These are phyloP conservation scores for Tupaia tana DNA, from an alignment of 2,113 vertebrate species.

Conservation along the genomic window DNA sequence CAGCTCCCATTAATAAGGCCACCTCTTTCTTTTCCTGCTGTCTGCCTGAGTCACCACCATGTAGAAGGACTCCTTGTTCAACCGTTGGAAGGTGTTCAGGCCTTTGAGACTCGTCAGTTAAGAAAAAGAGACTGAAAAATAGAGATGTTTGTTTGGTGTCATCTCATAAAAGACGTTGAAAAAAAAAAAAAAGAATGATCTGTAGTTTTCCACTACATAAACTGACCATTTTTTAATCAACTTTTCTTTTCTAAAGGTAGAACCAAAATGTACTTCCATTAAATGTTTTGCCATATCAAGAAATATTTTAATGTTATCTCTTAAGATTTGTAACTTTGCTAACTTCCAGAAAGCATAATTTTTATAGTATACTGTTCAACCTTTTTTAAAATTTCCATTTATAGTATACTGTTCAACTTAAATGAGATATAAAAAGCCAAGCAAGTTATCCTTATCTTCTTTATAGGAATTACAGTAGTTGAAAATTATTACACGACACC, in stretches of 20 bases:
- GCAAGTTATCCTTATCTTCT: background rate
- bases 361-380: background rate
- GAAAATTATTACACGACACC: background rate
- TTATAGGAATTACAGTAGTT: background rate
- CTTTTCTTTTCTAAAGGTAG: background rate
- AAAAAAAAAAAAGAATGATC: background rate
- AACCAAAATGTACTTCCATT: slow-evolving; percentile 41
- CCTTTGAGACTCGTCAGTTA: background rate
- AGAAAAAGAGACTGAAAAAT: background rate
- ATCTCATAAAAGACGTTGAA: background rate
- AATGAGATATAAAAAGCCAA: background rate
- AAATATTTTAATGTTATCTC: slow-evolving; percentile 9
- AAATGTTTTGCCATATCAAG: background rate
- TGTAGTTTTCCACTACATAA: slow-evolving; percentile 30
- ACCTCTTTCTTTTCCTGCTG: background rate
- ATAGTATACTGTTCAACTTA: background rate
- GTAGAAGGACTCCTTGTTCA: background rate
- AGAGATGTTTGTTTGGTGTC: background rate
- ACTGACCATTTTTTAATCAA: slow-evolving; percentile 15
- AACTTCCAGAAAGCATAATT: slow-evolving; percentile 22
- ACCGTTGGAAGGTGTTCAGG: background rate
- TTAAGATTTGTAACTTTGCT: slow-evolving; percentile 23
- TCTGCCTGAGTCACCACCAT: slow-evolving; percentile 11
- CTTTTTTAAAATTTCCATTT: background rate
- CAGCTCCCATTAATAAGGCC: background rate